These are phyloP conservation scores for Micropterix aruncella DNA, from an alignment of 2,888 invertebrate species.

Conservation along the genomic window DNA sequence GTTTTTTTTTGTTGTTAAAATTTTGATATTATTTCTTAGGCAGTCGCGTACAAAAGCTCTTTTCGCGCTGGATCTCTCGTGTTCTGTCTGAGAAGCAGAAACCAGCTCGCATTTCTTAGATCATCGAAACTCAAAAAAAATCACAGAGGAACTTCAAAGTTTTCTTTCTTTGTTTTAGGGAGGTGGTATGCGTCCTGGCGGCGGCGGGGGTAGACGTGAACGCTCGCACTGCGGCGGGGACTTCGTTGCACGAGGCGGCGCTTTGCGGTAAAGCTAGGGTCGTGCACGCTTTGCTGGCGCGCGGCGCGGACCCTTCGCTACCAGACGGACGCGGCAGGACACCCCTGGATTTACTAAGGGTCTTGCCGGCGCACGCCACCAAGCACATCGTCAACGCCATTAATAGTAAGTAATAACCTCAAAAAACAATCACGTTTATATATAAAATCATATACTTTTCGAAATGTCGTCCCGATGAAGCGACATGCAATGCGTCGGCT, in stretches of 20 bases:
- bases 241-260: slow-evolving; percentile 88
- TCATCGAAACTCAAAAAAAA: background rate
- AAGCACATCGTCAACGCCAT: slow-evolving; percentile 77
- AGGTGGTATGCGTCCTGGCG: slow-evolving; percentile 70
- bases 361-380: slow-evolving; percentile 80
- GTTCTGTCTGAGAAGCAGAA: slow-evolving; percentile 3
- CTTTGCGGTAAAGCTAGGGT: slow-evolving; percentile 83
- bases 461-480: too few species aligned
- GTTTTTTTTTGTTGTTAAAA: too few species aligned
- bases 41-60: too few species aligned
- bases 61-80: too few species aligned
- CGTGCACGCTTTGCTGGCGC: slow-evolving; percentile 64
- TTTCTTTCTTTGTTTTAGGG: slow-evolving; percentile 28
- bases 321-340: slow-evolving; percentile 70
- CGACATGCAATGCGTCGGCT: too few species aligned
- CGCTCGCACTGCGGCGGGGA: slow-evolving; percentile 71
- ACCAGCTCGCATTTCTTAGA: background rate
- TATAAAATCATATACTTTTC: too few species aligned
- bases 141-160: slow-evolving; percentile 2
- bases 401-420: slow-evolving; percentile 66
- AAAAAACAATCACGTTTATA: too few species aligned
- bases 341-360: slow-evolving; percentile 72
- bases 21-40: too few species aligned
- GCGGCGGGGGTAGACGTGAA: slow-evolving; percentile 82
- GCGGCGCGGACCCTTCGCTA: slow-evolving; percentile 69